These are phyloP conservation scores for Poeciliopsis turneri DNA, from an alignment of 2,797 vertebrate genomes.

Conservation along the genomic window DNA sequence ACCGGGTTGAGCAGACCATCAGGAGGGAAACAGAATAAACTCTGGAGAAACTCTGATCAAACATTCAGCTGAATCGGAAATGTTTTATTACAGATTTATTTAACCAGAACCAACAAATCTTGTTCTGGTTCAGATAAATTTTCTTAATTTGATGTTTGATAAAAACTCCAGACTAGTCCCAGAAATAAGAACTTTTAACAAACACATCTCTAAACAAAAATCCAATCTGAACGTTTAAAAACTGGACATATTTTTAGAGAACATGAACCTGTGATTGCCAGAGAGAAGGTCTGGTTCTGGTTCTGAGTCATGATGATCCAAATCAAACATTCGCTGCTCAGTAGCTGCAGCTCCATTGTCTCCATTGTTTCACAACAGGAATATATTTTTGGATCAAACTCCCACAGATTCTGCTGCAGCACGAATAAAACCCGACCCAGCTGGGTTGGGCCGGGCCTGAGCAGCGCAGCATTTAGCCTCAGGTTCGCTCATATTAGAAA, in stretches of 20 bases:
- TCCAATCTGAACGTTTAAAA: background rate
- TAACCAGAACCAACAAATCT: background rate
- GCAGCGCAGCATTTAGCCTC: background rate
- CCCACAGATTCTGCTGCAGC: background rate
- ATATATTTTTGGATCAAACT: background rate
- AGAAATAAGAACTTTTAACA: background rate
- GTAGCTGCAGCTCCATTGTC: background rate
- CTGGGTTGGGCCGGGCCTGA: background rate
- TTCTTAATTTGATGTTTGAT: background rate
- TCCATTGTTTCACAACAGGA: background rate
- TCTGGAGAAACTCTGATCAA: too few species aligned
- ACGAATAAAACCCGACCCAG: background rate
- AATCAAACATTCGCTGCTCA: background rate
- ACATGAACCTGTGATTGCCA: background rate
- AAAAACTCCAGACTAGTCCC: background rate
- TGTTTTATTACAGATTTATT: background rate
- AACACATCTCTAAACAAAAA: background rate
- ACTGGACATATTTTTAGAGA: background rate
- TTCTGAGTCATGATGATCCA: background rate
- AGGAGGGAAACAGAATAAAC: too few species aligned
- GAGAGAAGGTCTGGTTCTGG: background rate
- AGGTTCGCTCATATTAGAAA: background rate
- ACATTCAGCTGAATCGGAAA: background rate
- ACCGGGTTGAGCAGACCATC: too few species aligned
- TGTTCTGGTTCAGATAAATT: background rate